A percentile compares a stretch with the other conserved stretches of the same genome.
Evolutionary conservation across 1,140 invertebrate genomes (phyloP).

Genomic region (Sarcophaga peregrina): DNA sequence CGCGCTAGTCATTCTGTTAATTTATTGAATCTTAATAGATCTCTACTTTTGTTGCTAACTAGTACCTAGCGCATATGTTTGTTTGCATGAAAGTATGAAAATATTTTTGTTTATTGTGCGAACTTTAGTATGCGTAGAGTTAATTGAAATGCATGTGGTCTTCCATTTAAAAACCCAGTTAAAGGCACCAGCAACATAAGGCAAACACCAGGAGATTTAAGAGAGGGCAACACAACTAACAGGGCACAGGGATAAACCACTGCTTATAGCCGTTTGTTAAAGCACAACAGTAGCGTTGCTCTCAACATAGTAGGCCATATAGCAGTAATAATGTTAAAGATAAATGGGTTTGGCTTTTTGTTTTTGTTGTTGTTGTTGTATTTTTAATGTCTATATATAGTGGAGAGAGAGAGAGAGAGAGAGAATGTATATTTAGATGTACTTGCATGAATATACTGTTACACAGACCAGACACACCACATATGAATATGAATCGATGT

Average conservation of each 20-base stretch:
- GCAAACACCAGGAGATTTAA: not conserved
- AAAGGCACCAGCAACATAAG: too few relatives aligned
- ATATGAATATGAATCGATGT: too few relatives aligned
- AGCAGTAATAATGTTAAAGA: constrained; percentile 39
- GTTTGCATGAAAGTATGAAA: not conserved
- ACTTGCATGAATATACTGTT: too few relatives aligned
- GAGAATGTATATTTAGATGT: too few relatives aligned
- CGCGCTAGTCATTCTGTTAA: too few relatives aligned
- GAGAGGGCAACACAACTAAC: not conserved
- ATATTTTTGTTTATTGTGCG: constrained; percentile 38
- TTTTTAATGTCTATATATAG: too few relatives aligned
- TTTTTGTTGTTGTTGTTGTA: not conserved
- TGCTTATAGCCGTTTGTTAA: not conserved
- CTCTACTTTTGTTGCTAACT: not conserved
- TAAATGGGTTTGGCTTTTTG: constrained; percentile 40
- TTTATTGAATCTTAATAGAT: not conserved
- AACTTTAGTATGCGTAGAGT: constrained; percentile 43
- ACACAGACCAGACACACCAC: too few relatives aligned
- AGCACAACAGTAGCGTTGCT: constrained; percentile 2
- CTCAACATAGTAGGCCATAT: not conserved
- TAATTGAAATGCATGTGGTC: constrained; percentile 47
- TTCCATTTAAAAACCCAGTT: constrained; percentile 19
- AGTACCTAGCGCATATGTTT: not conserved
- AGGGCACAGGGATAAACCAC: constrained; percentile 16
- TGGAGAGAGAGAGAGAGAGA: too few relatives aligned